phyloP scores from a whole-genome alignment of 1,140 invertebrate genomes.

The Papilio machaon region DNA sequence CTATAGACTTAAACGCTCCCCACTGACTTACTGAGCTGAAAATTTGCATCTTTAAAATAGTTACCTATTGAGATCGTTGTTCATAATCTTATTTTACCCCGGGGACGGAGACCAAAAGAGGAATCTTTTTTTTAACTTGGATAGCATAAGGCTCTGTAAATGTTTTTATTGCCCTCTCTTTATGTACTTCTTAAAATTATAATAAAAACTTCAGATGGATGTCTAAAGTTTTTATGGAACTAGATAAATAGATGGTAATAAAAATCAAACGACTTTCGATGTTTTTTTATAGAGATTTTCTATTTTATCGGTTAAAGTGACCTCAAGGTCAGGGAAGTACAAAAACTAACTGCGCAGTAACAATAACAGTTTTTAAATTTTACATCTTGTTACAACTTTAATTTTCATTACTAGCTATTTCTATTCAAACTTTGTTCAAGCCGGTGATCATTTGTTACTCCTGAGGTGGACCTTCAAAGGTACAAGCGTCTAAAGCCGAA shows the following conservation, averaged over 20 bases:
- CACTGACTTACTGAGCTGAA: slow-evolving; percentile 23
- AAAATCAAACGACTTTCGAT: neutral
- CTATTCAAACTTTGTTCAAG: slow-evolving; percentile 27
- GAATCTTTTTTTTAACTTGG: slow-evolving; percentile 34
- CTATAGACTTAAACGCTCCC: slow-evolving; percentile 35
- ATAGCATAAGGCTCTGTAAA: slow-evolving; percentile 4
- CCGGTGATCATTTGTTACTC: slow-evolving; percentile 37
- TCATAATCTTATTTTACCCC: slow-evolving; percentile 35
- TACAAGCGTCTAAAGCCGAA: slow-evolving; percentile 8
- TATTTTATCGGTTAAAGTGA: neutral
- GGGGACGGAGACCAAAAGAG: slow-evolving; percentile 17
- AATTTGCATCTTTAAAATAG: slow-evolving; percentile 39
- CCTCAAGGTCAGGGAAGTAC: too few species aligned
- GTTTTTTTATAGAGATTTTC: neutral
- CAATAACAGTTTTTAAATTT: neutral
- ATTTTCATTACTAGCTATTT: neutral
- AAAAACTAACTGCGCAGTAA: too few species aligned
- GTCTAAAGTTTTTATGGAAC: neutral
- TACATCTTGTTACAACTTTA: too few species aligned
- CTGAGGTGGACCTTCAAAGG: slow-evolving; percentile 29
- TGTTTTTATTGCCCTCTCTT: slow-evolving; percentile 28
- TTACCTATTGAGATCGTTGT: slow-evolving; percentile 30
- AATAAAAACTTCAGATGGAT: slow-evolving; percentile 8
- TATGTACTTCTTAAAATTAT: slow-evolving; percentile 12
- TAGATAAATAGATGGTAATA: neutral